phyloP scores from a whole-genome alignment of 2,888 invertebrate genomes.

The Volucella inflata region DNA sequence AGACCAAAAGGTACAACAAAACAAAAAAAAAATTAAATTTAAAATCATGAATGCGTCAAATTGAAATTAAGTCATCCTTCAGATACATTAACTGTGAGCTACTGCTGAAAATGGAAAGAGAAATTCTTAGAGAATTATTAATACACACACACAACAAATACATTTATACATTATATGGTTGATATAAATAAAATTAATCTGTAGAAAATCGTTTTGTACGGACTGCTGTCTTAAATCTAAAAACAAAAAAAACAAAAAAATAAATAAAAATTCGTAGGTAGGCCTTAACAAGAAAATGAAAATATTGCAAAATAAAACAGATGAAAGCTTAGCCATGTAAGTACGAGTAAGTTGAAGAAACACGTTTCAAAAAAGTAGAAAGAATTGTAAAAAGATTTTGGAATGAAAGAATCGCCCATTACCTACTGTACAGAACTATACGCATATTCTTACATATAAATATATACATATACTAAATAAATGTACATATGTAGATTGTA shows the following conservation, averaged over 20 bases:
- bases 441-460: slow-evolving; percentile 43
- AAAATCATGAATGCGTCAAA: slow-evolving; percentile 33
- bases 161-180: slow-evolving; percentile 25
- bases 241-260: slow-evolving; percentile 49
- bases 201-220: slow-evolving; percentile 76
- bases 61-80: slow-evolving; percentile 28
- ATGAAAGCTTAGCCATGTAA: slow-evolving; percentile 28
- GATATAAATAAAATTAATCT: slow-evolving; percentile 46
- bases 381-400: neutral
- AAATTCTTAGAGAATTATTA: slow-evolving; percentile 47
- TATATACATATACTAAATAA: slow-evolving; percentile 5
- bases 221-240: slow-evolving; percentile 73
- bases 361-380: slow-evolving; percentile 7
- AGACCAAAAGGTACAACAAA: slow-evolving; percentile 46
- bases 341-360: slow-evolving; percentile 30
- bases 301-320: neutral
- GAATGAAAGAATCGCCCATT: slow-evolving; percentile 15
- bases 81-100: slow-evolving; percentile 30
- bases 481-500: slow-evolving; percentile 34
- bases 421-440: slow-evolving; percentile 47
- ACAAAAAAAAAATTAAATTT: neutral
- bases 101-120: slow-evolving; percentile 28
- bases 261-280: slow-evolving; percentile 47
- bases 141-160: slow-evolving; percentile 42
- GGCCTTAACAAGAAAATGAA: slow-evolving; percentile 40